Evolutionary conservation across 2,888 invertebrate genomes (phyloP), one percentile per base, ranked within the genome.

Genomic region (Pachymerium ferrugineum): DNA sequence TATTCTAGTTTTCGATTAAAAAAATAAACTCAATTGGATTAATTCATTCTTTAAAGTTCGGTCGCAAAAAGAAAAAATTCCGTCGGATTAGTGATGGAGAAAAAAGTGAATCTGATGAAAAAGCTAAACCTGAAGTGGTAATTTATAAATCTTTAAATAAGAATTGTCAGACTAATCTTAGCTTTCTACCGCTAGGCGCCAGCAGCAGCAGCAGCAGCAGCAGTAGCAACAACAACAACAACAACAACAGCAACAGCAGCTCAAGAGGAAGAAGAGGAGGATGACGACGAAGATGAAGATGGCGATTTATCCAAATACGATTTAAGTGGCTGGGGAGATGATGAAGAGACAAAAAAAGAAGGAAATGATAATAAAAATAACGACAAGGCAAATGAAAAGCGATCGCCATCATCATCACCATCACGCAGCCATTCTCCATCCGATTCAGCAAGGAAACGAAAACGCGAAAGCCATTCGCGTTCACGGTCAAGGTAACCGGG

Each of bases 231-330:
- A 8, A 33, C 42, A 22, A 4, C 25, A 12, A 12, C 12, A 8
- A 12, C 33, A 12, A 12, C 33, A 12, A 12, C 33, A 12, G 33
- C 33, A 33, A 12, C 33, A 8, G 12, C 42, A 22, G 5, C 25
- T n/a, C 8, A 29, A 6, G 31, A 28, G 12, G 70, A 70, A 10
- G 88, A 87, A 6, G 86, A 86, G 71, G 87, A 87, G 74, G 86
- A 87, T 0, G 88, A 87, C 0, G 88, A 88, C 6, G 81, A 81
- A 8, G 82, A 81, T 47, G 82, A 81, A 76, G 81, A 86, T 76
- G 90, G 86, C 12, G 91, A 92, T 81, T 84, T 91, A 70, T 89
- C 90, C 28, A 91, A 91, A 81, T 92, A 92, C 81, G 90, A 91
- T 80, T 84, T 92, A 62, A 83, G 81, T 77, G 84, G 81, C 72